Base-by-base conservation (phyloP, 23 tunicate species). In the Styela clava region DNA sequence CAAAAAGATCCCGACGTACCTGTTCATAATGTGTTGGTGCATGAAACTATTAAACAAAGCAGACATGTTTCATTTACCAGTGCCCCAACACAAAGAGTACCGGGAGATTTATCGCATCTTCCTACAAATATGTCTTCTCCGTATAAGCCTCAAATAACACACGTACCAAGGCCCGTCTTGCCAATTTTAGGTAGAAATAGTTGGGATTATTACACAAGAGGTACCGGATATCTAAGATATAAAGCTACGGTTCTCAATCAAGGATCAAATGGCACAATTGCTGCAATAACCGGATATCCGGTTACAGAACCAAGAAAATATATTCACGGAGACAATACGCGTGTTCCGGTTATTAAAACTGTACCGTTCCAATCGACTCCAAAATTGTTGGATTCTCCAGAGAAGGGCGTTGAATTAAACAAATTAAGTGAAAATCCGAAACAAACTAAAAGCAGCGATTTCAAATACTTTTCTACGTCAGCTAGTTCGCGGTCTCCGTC, bases 151-250 rank as follows among this genome's bases (percentile, higher is more conserved):
- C 81, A 76, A 52, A 52, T 32, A 21, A n/a, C 63, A 12, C 63
- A 76, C 65, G 22, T 24, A 5, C 31, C 81, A 5, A 35, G 37
- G 25, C 81, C 64, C 21, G 31, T 76, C 18, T 25, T 76, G 0
- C 81, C 81, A 20, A 24, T 52, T 23, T 1, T 76, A 56, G 81
- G 81, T 24, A 20, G 65, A 25, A 52, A 76, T 26, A 76, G 81
- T 0, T 76, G 81, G 81, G 81, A 76, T n/a, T 76, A 76, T 52
- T 76, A 76, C 65, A 76, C 81, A 36, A 51, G 81, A 51, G 81
- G 81, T 44, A 76, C 81, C 0, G 81, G 81, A 24, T 76, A 76
- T 44, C 81, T 76, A 5, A 36, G 65, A 76, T 76, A 76, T 44
- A 76, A 76, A 76, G 52, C 64, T 26, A 44, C 81, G 16, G 81